phyloP scores from a whole-genome alignment of 2,797 vertebrate genomes.

The Argentina silus region DNA sequence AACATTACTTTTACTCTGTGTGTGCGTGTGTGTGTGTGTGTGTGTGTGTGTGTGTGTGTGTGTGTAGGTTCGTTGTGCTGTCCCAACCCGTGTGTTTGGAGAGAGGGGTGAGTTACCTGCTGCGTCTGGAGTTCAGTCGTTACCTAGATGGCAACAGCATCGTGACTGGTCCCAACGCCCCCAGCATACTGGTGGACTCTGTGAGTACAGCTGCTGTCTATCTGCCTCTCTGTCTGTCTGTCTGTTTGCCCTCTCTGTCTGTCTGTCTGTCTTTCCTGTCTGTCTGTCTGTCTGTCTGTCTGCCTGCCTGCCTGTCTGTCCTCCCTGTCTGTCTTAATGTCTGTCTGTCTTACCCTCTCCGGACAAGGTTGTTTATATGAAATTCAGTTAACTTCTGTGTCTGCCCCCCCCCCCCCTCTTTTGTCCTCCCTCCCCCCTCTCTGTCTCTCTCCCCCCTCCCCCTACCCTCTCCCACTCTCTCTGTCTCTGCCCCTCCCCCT shows the following conservation, averaged over 20 bases:
- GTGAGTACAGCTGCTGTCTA: slow-evolving; percentile 73
- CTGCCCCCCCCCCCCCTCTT: background rate
- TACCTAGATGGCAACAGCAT: slow-evolving; percentile 78
- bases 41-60: slow-evolving; percentile 21
- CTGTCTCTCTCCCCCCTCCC: background rate
- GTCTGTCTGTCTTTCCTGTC: background rate
- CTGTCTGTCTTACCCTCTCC: background rate
- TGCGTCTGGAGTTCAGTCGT: slow-evolving; percentile 86
- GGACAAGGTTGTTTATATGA: no score
- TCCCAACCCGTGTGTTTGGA: slow-evolving; percentile 89
- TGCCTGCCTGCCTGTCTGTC: no score
- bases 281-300: background rate
- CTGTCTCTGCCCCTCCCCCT: background rate
- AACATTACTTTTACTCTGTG: background rate
- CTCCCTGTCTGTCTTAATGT: background rate
- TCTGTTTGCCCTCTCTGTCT: background rate
- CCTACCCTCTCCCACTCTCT: background rate
- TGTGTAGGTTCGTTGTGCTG: slow-evolving; percentile 82
- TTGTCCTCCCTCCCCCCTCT: background rate
- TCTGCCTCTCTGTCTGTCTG: background rate
- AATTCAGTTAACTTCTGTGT: background rate
- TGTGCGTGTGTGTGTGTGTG: background rate
- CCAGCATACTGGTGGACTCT: slow-evolving; percentile 88
- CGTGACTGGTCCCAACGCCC: slow-evolving; percentile 63
- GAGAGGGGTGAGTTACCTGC: slow-evolving; percentile 82